Percentiles rank a stretch among this genome's conserved stretches.
These are phyloP conservation scores for Drosophila aldrichi DNA, from an alignment of 2,888 invertebrate species.

Conservation along the genomic window DNA sequence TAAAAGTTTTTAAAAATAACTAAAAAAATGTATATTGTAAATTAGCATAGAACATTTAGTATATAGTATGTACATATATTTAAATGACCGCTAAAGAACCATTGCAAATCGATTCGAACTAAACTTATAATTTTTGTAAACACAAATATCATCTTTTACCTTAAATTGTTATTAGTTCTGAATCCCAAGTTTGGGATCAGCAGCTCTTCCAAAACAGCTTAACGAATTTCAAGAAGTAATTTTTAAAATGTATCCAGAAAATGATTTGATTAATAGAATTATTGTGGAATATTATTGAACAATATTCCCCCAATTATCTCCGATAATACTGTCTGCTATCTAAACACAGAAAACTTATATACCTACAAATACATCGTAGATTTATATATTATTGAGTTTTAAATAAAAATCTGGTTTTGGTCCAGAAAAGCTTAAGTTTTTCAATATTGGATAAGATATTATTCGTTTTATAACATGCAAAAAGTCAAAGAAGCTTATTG, in stretches of 20 bases:
- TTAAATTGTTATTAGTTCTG: neutral
- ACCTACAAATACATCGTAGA: too few species aligned
- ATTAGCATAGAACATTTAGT: neutral
- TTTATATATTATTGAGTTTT: too few species aligned
- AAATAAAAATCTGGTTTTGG: too few species aligned
- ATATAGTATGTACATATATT: too few species aligned
- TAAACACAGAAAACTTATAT: too few species aligned
- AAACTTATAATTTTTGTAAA: neutral
- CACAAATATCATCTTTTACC: neutral
- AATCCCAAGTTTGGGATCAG: neutral
- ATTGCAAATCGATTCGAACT: neutral
- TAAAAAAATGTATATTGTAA: neutral
- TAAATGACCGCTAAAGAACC: neutral
- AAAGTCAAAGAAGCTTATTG: too few species aligned
- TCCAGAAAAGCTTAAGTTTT: too few species aligned
- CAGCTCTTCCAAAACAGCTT: neutral
- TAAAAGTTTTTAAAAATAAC: neutral
- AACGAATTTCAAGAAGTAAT: neutral
- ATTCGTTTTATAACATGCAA: too few species aligned
- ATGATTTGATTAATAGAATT: neutral
- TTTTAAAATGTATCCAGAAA: neutral
- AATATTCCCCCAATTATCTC: neutral
- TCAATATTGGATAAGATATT: too few species aligned
- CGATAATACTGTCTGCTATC: neutral
- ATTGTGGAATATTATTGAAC: neutral